These are phyloP conservation scores for Liposcelis brunnea DNA, from an alignment of 2,888 invertebrate species.

Conservation along the genomic window DNA sequence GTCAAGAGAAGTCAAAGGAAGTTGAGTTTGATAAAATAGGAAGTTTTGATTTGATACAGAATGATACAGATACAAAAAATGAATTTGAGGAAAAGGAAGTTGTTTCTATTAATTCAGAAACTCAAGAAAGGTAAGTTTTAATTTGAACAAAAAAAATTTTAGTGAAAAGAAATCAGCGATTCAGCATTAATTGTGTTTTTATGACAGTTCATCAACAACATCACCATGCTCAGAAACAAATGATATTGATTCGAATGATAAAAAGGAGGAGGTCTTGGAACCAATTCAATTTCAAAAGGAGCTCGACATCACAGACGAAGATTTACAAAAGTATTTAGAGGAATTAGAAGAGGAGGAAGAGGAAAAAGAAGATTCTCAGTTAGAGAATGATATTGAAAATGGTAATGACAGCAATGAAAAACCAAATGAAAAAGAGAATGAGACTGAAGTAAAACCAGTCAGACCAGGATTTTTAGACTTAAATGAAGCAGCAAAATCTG, in stretches of 20 bases:
- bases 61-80: neutral
- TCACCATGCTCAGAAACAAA: slow-evolving; percentile 8
- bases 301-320: slow-evolving; percentile 25
- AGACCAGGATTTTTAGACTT: slow-evolving; percentile 7
- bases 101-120: neutral
- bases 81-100: slow-evolving; percentile 8
- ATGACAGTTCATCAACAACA: too few relatives aligned
- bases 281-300: slow-evolving; percentile 12
- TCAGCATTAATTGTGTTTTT: too few relatives aligned
- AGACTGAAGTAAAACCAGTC: slow-evolving; percentile 5
- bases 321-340: slow-evolving; percentile 26
- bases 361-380: slow-evolving; percentile 17
- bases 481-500: neutral
- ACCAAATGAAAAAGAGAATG: slow-evolving; percentile 3
- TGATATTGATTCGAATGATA: slow-evolving; percentile 13
- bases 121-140: slow-evolving; percentile 15
- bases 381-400: slow-evolving; percentile 1
- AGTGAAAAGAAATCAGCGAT: too few relatives aligned
- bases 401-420: too few relatives aligned
- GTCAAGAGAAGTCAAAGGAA: neutral
- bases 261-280: slow-evolving; percentile 13
- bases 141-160: too few relatives aligned
- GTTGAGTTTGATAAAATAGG: too few relatives aligned
- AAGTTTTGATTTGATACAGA: too few relatives aligned
- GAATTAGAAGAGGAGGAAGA: slow-evolving; percentile 27